These are phyloP conservation scores for Neelides sp. DNA, from an alignment of 1,140 invertebrate species.

Conservation along the genomic window DNA sequence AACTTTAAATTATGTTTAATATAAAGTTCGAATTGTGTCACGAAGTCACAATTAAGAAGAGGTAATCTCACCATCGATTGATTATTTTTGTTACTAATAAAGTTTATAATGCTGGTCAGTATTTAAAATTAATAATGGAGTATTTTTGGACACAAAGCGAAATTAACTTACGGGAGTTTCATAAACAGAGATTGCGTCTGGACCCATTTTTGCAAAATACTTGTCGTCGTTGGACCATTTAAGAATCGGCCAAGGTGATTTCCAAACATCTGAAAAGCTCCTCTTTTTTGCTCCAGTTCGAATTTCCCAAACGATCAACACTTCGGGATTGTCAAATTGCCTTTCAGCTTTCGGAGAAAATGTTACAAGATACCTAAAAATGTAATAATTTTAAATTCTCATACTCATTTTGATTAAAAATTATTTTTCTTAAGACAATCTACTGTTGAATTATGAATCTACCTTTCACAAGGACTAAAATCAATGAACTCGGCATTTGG, in stretches of 20 bases:
- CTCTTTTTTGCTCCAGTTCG: slow-evolving; percentile 80
- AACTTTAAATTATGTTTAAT: too few species aligned
- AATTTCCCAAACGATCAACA: slow-evolving; percentile 87
- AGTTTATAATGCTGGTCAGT: neutral
- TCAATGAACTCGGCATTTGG: slow-evolving; percentile 86
- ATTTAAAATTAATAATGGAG: neutral
- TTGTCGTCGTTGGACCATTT: slow-evolving; percentile 88
- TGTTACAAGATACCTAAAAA: slow-evolving; percentile 67
- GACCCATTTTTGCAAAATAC: slow-evolving; percentile 82
- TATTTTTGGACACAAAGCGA: neutral
- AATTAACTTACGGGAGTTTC: slow-evolving; percentile 63
- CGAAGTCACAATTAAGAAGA: too few species aligned
- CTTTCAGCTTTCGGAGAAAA: slow-evolving; percentile 64
- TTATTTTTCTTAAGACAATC: neutral
- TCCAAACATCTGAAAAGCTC: slow-evolving; percentile 71
- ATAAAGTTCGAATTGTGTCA: too few species aligned
- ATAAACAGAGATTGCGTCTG: slow-evolving; percentile 78
- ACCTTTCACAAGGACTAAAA: slow-evolving; percentile 93
- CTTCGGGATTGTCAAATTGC: slow-evolving; percentile 40
- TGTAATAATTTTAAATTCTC: slow-evolving; percentile 4
- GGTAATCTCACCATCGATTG: neutral
- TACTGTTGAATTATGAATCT: slow-evolving; percentile 30
- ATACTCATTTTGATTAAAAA: slow-evolving; percentile 3
- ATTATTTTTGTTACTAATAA: neutral
- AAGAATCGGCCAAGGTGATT: slow-evolving; percentile 79